Evolutionary conservation across 2,113 vertebrate species (phyloP).

Genomic region (Xiphophorus hellerii): DNA sequence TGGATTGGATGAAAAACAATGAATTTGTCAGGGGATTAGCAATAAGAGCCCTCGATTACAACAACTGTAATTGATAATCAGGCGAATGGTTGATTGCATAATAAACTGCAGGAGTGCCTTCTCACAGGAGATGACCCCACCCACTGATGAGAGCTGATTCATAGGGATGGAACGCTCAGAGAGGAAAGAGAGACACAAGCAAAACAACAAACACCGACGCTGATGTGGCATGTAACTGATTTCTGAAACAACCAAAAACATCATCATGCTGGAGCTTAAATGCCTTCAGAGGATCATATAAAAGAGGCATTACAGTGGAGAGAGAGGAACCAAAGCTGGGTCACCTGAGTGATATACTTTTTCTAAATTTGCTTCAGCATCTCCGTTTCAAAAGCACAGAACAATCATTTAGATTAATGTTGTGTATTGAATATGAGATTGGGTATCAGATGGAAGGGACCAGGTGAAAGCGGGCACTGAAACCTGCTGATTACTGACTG

Average conservation of each 20-base stretch:
- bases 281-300: not conserved
- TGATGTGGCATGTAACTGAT: not conserved
- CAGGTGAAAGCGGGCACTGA: not conserved
- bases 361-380: not conserved
- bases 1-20: too few relatives aligned
- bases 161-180: not conserved
- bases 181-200: not conserved
- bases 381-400: not conserved
- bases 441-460: not conserved
- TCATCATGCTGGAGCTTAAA: not conserved
- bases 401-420: not conserved
- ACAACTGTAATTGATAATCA: too few relatives aligned
- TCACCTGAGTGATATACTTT: not conserved
- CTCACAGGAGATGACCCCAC: not conserved
- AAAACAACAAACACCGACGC: not conserved
- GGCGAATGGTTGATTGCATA: not conserved
- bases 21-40: too few relatives aligned
- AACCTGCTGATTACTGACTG: not conserved
- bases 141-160: not conserved
- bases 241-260: not conserved
- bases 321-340: too few relatives aligned
- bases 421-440: not conserved
- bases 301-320: not conserved
- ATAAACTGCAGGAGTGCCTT: not conserved
- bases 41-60: not conserved